Percentiles rank a stretch among this genome's conserved stretches.
phyloP scores from a whole-genome alignment of 2,113 vertebrate genomes.

The Agelaius tricolor region DNA sequence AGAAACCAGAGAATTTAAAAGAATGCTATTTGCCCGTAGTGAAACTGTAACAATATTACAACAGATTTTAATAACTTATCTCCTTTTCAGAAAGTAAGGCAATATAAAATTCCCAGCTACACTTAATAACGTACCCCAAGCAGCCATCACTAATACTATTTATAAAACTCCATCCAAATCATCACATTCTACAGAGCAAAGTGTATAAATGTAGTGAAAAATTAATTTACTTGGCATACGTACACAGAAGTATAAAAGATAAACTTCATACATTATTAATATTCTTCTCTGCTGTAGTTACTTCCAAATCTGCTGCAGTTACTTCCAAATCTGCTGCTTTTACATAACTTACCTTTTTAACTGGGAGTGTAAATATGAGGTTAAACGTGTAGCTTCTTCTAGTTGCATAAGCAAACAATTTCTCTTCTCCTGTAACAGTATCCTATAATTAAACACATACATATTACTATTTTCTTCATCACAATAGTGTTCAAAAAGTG shows the following conservation, averaged over 20 bases:
- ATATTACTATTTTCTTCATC: background rate
- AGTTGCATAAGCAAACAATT: constrained; percentile 90
- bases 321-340: background rate
- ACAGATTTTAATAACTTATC: background rate
- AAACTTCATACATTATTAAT: background rate
- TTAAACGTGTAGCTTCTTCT: constrained; percentile 91
- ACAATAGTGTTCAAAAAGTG: background rate
- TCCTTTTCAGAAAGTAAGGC: background rate
- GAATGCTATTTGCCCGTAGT: background rate
- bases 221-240: background rate
- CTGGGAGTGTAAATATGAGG: constrained; percentile 94
- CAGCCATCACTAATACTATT: background rate
- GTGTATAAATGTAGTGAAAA: background rate
- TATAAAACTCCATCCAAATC: background rate
- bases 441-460: constrained; percentile 74
- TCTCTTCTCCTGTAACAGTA: constrained; percentile 94
- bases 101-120: background rate
- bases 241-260: background rate
- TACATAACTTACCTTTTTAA: constrained; percentile 85
- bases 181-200: background rate
- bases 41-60: background rate
- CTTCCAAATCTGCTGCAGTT: background rate
- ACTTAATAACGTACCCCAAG: background rate
- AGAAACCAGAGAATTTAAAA: background rate
- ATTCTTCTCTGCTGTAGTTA: background rate